A percentile compares a stretch with the other conserved stretches of the same genome.
Evolutionary conservation across 2,113 vertebrate species (phyloP).

Genomic region (Podilymbus podiceps): DNA sequence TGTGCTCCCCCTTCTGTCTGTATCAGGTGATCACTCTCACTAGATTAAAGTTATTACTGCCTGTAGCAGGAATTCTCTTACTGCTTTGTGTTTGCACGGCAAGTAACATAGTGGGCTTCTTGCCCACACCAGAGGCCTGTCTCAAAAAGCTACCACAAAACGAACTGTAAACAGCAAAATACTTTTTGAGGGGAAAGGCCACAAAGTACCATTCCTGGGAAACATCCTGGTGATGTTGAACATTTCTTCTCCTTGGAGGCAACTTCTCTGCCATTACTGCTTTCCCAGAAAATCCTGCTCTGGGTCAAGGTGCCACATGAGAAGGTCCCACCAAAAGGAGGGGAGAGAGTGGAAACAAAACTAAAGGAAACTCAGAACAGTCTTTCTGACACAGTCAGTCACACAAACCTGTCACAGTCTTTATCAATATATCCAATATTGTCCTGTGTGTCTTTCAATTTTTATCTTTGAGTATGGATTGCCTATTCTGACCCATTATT

Average conservation of each 20-base stretch:
- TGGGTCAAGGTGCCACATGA: background rate
- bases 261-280: background rate
- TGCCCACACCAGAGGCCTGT: background rate
- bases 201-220: background rate
- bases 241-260: background rate
- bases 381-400: no score
- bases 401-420: background rate
- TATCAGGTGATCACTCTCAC: background rate
- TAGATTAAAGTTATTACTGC: background rate
- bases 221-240: background rate
- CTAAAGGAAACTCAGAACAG: background rate
- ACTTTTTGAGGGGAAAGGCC: background rate
- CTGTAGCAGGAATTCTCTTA: background rate
- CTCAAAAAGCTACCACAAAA: background rate
- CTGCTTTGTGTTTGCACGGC: background rate
- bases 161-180: background rate
- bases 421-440: background rate
- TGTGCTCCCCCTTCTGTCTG: background rate
- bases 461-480: background rate
- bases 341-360: background rate
- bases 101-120: background rate
- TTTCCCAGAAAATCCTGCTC: background rate
- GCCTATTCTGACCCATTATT: background rate
- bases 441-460: background rate
- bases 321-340: background rate